These are phyloP conservation scores for Hypsibius dujardini DNA, from an alignment of 1,140 invertebrate species.

Conservation along the genomic window DNA sequence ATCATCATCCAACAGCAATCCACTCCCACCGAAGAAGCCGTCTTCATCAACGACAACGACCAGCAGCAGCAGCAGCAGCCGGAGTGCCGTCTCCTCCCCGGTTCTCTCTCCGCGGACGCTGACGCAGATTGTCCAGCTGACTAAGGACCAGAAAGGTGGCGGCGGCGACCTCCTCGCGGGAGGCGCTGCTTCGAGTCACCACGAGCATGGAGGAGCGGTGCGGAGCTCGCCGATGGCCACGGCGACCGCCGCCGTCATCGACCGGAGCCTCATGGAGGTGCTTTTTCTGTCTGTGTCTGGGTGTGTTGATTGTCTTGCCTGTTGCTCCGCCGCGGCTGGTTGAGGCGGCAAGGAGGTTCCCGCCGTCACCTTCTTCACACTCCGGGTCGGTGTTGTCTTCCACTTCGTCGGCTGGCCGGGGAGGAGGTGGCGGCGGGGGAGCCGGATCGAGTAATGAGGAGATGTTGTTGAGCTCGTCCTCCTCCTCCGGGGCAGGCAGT, in stretches of 20 bases:
- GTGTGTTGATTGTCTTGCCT: too few relatives aligned
- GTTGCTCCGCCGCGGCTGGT: too few relatives aligned
- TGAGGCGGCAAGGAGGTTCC: too few relatives aligned
- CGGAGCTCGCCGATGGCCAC: neutral
- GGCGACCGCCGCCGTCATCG: neutral
- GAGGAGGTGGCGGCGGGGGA: too few relatives aligned
- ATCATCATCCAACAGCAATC: neutral
- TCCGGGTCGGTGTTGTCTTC: too few relatives aligned
- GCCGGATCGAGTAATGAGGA: too few relatives aligned
- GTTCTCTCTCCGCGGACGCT: neutral
- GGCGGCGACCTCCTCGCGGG: too few relatives aligned
- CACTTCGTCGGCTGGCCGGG: too few relatives aligned
- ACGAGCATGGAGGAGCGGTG: neutral
- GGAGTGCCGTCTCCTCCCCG: neutral
- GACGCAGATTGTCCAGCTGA: constrained; percentile 17
- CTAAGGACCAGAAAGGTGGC: neutral
- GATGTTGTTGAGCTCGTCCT: too few relatives aligned
- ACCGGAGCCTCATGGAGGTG: constrained; percentile 13
- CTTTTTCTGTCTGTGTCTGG: neutral
- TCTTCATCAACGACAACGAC: neutral
- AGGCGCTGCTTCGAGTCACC: too few relatives aligned
- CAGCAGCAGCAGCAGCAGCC: neutral
- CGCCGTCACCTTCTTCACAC: too few relatives aligned
- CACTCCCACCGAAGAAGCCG: too few relatives aligned
- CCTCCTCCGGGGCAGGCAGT: neutral